phyloP scores from a whole-genome alignment of 2,888 invertebrate species.

The Ennomos fuscantarius region DNA sequence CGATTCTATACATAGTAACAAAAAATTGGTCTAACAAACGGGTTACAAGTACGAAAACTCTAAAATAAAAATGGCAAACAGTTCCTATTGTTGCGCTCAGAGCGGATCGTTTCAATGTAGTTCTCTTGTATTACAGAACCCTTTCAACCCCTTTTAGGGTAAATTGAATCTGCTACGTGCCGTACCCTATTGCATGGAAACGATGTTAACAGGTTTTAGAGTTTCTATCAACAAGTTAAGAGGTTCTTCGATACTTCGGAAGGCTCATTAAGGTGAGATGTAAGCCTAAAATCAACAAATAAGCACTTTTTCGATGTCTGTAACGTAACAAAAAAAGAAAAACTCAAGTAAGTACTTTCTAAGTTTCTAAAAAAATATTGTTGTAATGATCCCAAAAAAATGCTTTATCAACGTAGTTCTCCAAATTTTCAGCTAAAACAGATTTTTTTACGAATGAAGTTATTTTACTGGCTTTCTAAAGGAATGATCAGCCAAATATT shows the following conservation, averaged over 20 bases:
- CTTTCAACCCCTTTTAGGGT: conserved; percentile 32
- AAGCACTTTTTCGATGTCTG: no score
- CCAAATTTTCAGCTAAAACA: no score
- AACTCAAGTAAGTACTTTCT: no score
- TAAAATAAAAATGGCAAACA: conserved; percentile 26
- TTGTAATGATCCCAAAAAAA: no score
- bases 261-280: conserved; percentile 16
- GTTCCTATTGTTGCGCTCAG: conserved; percentile 30
- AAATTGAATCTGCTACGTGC: conserved; percentile 38
- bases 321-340: no score
- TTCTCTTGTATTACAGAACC: conserved; percentile 34
- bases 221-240: conserved; percentile 32
- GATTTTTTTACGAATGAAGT: no score
- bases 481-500: no score
- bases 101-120: conserved; percentile 31
- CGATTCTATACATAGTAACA: no score
- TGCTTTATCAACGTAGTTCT: no score
- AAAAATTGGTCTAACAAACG: conserved; percentile 4
- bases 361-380: no score
- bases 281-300: no score
- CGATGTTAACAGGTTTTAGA: conserved; percentile 23
- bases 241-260: conserved; percentile 8
- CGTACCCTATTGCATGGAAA: conserved; percentile 31
- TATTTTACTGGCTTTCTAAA: no score
- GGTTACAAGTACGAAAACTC: conserved; percentile 14